Conservation (phyloP, 2,888 invertebrate genomes). For the Epirrita christyi region DNA sequence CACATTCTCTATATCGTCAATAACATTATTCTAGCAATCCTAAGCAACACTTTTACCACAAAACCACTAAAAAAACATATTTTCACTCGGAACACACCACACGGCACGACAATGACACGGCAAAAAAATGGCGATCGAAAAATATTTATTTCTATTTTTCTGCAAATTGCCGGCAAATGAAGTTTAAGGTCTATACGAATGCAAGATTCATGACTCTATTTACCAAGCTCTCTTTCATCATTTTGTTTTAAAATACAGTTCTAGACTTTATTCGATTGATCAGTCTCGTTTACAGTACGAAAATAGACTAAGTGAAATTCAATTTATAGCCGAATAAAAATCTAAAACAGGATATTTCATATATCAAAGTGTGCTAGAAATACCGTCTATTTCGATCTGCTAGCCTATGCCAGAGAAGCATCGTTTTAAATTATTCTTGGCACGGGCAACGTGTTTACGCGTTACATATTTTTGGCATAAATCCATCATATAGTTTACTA, state of each 20-base stretch:
- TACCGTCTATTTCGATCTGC: slow-evolving; percentile 49
- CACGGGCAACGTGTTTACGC: slow-evolving; percentile 53
- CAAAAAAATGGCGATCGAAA: too few relatives aligned
- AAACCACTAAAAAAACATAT: too few relatives aligned
- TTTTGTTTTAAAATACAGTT: background rate
- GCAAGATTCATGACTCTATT: too few relatives aligned
- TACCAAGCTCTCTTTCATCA: too few relatives aligned
- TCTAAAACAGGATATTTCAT: slow-evolving; percentile 42
- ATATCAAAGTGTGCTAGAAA: slow-evolving; percentile 42
- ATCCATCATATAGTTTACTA: slow-evolving; percentile 54
- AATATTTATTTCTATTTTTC: too few relatives aligned
- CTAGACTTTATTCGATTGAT: slow-evolving; percentile 13
- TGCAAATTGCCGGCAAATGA: too few relatives aligned
- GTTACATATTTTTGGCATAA: slow-evolving; percentile 54
- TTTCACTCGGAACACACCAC: too few relatives aligned
- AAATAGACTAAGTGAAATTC: slow-evolving; percentile 35
- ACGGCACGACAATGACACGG: too few relatives aligned
- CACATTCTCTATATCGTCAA: too few relatives aligned
- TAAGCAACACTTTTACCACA: too few relatives aligned
- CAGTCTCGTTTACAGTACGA: slow-evolving; percentile 16
- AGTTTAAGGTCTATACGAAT: too few relatives aligned
- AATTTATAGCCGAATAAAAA: slow-evolving; percentile 36
- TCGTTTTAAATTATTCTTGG: slow-evolving; percentile 46
- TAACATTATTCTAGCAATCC: too few relatives aligned
- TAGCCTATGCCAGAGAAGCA: slow-evolving; percentile 42